Evolutionary conservation across 2,888 invertebrate species (phyloP).

Genomic region (Disparrhopalites patrizii): DNA sequence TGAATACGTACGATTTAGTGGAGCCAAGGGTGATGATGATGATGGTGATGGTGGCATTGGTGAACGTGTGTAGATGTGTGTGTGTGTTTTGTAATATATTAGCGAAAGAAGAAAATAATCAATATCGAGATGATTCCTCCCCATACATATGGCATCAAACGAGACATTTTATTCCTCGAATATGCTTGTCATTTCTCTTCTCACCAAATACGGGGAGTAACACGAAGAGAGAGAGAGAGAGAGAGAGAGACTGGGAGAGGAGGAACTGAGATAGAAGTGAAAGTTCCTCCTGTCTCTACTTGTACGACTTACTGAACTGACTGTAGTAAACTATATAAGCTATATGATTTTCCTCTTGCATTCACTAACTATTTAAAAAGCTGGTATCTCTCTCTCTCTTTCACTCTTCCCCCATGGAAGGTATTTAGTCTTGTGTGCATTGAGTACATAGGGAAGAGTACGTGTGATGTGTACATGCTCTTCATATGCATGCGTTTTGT

Average conservation of each 20-base stretch:
- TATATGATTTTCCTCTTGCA: too few relatives aligned
- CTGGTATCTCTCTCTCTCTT: neutral
- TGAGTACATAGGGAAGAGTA: too few relatives aligned
- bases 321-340: too few relatives aligned
- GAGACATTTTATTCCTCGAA: slow-evolving; percentile 43
- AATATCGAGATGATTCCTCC: slow-evolving; percentile 48
- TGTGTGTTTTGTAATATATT: slow-evolving; percentile 15
- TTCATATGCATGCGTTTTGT: too few relatives aligned
- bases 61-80: neutral
- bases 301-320: too few relatives aligned
- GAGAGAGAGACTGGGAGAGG: slow-evolving; percentile 8
- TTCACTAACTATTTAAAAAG: too few relatives aligned
- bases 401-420: neutral
- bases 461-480: too few relatives aligned
- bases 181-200: slow-evolving; percentile 43
- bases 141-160: slow-evolving; percentile 30
- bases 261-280: too few relatives aligned
- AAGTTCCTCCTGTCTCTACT: neutral
- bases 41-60: slow-evolving; percentile 33
- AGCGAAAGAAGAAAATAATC: slow-evolving; percentile 47
- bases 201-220: slow-evolving; percentile 11
- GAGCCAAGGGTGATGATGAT: too few relatives aligned
- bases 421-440: too few relatives aligned
- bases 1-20: too few relatives aligned
- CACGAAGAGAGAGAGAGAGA: neutral